Evolutionary conservation across 92 coral and sea anemone genomes (phyloP), one percentile per base, ranked within the genome.

Genomic region (Porites cylindrica): DNA sequence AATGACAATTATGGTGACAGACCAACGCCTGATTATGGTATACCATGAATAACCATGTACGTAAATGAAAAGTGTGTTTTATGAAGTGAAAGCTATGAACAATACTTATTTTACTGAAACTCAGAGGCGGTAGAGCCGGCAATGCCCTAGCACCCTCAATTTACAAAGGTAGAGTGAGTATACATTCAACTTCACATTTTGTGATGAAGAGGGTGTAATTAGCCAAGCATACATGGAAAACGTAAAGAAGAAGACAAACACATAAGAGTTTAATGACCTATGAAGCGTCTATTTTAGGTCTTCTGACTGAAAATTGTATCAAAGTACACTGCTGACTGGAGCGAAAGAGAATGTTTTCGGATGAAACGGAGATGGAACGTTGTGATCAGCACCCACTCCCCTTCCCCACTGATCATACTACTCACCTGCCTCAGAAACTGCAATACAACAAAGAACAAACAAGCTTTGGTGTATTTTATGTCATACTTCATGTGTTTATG

Each of bases 251-350:
- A 62, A 62, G 18, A 62, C 67, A 62, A 62, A 62, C 67, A 62
- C 67, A 62, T 14, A 62, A 62, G 67, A 62, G 67, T 62, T 62
- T n/a, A 62, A 62, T 62, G 67, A 62, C 67, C 67, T 62, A 62
- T 62, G 67, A 62, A 62, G 67, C 67, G 67, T 54, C 67, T 62
- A 62, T 62, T 62, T 62, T 62, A 62, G 67, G 67, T 62, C 67
- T 62, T 62, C 16, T 62, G 67, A 62, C 67, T 62, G 67, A 62
- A 62, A 62, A 62, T 62, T 62, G 67, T 62, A 62, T 13, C 67
- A 62, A 62, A 62, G 67, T 62, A 62, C 67, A 62, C 24, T 62
- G 67, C 67, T 62, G 21, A 62, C 67, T 62, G 67, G 67, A 62
- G 67, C 16, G 67, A 62, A 62, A 62, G 67, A 62, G 67, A 62